phyloP scores from a whole-genome alignment of 2,113 vertebrate genomes.

The Tympanuchus pallidicinctus region DNA sequence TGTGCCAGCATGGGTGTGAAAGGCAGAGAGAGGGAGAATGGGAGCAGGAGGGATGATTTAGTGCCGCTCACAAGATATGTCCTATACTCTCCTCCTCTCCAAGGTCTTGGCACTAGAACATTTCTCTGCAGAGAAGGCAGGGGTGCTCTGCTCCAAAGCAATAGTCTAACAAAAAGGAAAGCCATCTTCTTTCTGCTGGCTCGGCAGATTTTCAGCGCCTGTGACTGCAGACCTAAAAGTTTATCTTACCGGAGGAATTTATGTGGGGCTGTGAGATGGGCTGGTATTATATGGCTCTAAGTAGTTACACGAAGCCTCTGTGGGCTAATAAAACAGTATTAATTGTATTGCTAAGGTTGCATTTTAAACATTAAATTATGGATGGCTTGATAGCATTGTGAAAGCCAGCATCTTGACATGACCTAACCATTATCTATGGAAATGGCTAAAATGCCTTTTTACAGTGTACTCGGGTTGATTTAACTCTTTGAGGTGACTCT shows the following conservation, averaged over 20 bases:
- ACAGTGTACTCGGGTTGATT: constrained; percentile 49
- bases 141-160: constrained; percentile 18
- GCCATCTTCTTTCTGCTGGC: constrained; percentile 71
- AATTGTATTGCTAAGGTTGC: constrained; percentile 75
- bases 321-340: constrained; percentile 73
- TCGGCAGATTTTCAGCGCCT: constrained; percentile 55
- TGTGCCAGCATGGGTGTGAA: background rate
- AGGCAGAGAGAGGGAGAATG: background rate
- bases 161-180: constrained; percentile 68
- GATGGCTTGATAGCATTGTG: constrained; percentile 63
- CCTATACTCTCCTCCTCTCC: constrained; percentile 37
- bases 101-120: constrained; percentile 50
- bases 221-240: constrained; percentile 60
- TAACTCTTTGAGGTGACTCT: constrained; percentile 59
- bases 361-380: constrained; percentile 76
- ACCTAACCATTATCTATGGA: constrained; percentile 74
- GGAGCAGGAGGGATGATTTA: constrained; percentile 47
- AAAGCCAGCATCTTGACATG: constrained; percentile 63
- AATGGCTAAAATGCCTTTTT: constrained; percentile 63
- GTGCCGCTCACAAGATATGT: background rate
- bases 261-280: constrained; percentile 50
- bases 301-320: constrained; percentile 61
- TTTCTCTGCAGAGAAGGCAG: constrained; percentile 52
- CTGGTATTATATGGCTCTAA: constrained; percentile 65
- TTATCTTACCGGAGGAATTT: constrained; percentile 75